These are phyloP conservation scores for Acanthaster planci DNA, from an alignment of 35 echinoderm and acorn worm genomes.

Conservation along the genomic window DNA sequence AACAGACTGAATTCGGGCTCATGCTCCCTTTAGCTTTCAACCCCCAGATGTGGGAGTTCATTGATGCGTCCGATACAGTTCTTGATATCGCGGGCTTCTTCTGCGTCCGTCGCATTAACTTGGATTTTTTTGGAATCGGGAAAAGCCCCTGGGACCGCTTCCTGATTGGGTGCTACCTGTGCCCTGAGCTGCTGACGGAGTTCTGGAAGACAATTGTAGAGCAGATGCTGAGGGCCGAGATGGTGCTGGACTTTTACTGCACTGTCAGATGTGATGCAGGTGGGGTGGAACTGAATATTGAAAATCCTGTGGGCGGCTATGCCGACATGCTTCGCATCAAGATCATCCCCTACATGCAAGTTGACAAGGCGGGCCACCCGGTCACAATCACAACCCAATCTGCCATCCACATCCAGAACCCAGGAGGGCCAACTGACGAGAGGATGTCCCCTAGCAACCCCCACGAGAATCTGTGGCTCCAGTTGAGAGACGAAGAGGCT, in stretches of 20 bases:
- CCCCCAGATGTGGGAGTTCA: conserved; percentile 47
- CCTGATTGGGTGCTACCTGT: conserved; percentile 42
- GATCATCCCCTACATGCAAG: conserved; percentile 1
- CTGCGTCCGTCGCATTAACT: conserved; percentile 30
- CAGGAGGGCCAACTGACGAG: too few relatives aligned
- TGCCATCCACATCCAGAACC: background rate
- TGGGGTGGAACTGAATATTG: conserved; percentile 23
- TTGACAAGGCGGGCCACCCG: background rate
- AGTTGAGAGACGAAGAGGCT: conserved; percentile 26
- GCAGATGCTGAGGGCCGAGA: background rate
- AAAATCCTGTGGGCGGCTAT: background rate
- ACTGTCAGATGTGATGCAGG: background rate
- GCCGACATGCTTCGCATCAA: background rate
- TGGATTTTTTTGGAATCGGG: conserved; percentile 36
- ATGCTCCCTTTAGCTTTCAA: conserved; percentile 38
- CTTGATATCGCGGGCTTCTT: conserved; percentile 42
- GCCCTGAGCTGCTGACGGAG: conserved; percentile 21
- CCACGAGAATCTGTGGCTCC: conserved; percentile 43
- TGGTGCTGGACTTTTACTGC: background rate
- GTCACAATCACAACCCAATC: background rate
- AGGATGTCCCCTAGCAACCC: background rate
- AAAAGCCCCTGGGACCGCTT: conserved; percentile 43
- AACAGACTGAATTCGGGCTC: background rate
- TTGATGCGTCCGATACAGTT: conserved; percentile 26
- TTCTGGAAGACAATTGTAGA: conserved; percentile 23